Evolutionary conservation across 2,888 invertebrate species (phyloP), one percentile per base, ranked within the genome.

Genomic region (Lasioglossum zephyrum): DNA sequence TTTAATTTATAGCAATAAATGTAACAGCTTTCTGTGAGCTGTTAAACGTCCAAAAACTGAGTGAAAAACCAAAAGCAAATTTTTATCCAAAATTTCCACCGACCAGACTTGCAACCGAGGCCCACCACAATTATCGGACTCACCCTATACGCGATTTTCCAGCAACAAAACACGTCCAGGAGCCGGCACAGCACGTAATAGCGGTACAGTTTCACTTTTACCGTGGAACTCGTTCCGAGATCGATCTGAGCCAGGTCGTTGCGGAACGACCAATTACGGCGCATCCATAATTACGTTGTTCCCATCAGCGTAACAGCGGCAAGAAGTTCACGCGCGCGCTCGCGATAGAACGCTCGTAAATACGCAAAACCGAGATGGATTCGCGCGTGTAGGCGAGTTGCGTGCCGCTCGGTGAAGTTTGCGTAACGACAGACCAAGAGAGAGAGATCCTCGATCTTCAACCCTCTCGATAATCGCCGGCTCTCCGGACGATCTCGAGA

Each of bases 331-430:
- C 66, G 31, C 69, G 36, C 69, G 66, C 47, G 26, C 26, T 60
- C 53, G 53, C 13, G 18, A 63, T n/a, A 36, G 36, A n/a, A 9
- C 4, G 41, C 73, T 69, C 49, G 31, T 73, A 73, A 79, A 60
- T 49, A 66, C 72, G 39, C 31, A 60, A 60, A 60, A 60, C 36
- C 31, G 31, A 18, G 36, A 39, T 69, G 63, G 75, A 77, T 82
- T 41, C 26, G 26, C 60, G 69, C 36, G 72, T 18, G 66, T 18
- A 66, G 66, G 36, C 31, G 66, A 66, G 84, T 81, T 69, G 83
- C 88, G 82, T 83, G 84, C 75, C 76, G 77, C 41, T 44, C 26
- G 70, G 74, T 73, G 88, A 88, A 77, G 82, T 47, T 90, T 90
- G 87, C 88, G 84, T 81, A 90, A 90, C 80, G 77, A 77, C 81